Percentiles rank a stretch among this genome's conserved stretches.
Conservation (phyloP, 2,113 vertebrate genomes). For the Chaenocephalus aceratus region DNA sequence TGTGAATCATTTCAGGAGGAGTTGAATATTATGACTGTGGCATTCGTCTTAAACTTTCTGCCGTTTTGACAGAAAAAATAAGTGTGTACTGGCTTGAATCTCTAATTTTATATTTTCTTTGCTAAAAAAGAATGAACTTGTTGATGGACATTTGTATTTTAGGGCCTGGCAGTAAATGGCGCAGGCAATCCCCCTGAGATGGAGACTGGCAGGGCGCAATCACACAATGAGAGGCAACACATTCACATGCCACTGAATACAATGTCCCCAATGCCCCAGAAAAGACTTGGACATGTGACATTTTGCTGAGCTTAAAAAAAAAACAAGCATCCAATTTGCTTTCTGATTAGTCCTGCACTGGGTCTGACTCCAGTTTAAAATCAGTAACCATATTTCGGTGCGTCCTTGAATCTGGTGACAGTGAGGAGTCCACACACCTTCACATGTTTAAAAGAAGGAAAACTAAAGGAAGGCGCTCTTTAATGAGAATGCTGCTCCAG, state of each 20-base stretch:
- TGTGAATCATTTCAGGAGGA: neutral
- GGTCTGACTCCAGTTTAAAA: slow-evolving; percentile 55
- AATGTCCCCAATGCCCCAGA: slow-evolving; percentile 65
- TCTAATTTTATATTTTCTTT: slow-evolving; percentile 59
- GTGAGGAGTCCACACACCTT: slow-evolving; percentile 31
- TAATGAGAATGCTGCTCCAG: neutral
- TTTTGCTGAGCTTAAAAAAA: slow-evolving; percentile 74
- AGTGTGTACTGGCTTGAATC: slow-evolving; percentile 23
- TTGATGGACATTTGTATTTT: slow-evolving; percentile 69
- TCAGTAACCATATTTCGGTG: slow-evolving; percentile 42
- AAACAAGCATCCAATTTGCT: slow-evolving; percentile 58
- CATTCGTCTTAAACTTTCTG: slow-evolving; percentile 45
- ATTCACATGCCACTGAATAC: slow-evolving; percentile 68
- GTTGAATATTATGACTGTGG: slow-evolving; percentile 8
- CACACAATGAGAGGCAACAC: slow-evolving; percentile 68
- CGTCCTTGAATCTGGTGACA: slow-evolving; percentile 46
- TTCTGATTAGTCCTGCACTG: slow-evolving; percentile 70
- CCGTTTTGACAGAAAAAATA: slow-evolving; percentile 25
- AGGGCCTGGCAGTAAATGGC: slow-evolving; percentile 61
- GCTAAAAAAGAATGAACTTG: slow-evolving; percentile 46
- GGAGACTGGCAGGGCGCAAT: slow-evolving; percentile 74
- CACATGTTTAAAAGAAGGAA: slow-evolving; percentile 10
- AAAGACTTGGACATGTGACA: slow-evolving; percentile 73
- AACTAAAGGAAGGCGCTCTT: slow-evolving; percentile 8
- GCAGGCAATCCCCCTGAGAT: slow-evolving; percentile 52